These are phyloP conservation scores for Proales similis DNA, from an alignment of 1,140 invertebrate genomes.

Conservation along the genomic window DNA sequence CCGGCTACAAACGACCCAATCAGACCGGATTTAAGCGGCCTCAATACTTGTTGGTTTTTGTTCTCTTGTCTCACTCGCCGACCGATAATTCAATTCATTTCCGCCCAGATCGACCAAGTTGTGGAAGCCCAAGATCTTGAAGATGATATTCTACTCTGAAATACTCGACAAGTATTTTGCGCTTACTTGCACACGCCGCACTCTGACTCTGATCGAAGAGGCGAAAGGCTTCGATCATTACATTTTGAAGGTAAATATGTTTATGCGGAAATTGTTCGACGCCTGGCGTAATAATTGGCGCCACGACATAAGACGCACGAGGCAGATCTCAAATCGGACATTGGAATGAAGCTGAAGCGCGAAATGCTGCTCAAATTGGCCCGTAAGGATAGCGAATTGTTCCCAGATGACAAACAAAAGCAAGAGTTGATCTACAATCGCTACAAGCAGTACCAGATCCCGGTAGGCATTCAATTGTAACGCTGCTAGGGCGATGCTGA, in stretches of 20 bases:
- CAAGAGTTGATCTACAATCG: constrained; percentile 68
- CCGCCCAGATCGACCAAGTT: constrained; percentile 60
- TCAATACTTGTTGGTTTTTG: constrained; percentile 25
- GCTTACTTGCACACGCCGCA: constrained; percentile 68
- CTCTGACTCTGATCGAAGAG: constrained; percentile 74
- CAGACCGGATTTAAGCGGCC: constrained; percentile 36
- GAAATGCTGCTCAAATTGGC: constrained; percentile 62
- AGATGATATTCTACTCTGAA: constrained; percentile 81
- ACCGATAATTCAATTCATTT: constrained; percentile 14
- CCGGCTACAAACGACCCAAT: constrained; percentile 63
- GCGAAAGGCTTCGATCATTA: constrained; percentile 90
- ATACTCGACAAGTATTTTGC: constrained; percentile 77
- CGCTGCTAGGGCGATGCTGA: background rate
- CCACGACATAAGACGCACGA: constrained; percentile 63
- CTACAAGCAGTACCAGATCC: constrained; percentile 72
- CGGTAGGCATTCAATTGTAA: constrained; percentile 58
- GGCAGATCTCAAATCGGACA: constrained; percentile 71
- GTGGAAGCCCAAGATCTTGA: constrained; percentile 73
- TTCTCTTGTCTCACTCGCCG: background rate
- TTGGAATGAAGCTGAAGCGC: constrained; percentile 73
- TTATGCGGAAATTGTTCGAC: constrained; percentile 39
- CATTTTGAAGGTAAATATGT: constrained; percentile 63
- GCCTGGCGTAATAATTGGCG: constrained; percentile 39
- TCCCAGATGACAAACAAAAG: constrained; percentile 64
- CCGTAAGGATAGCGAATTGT: constrained; percentile 48